Conservation (phyloP, 2,888 invertebrate genomes). For the Homarus gammarus region DNA sequence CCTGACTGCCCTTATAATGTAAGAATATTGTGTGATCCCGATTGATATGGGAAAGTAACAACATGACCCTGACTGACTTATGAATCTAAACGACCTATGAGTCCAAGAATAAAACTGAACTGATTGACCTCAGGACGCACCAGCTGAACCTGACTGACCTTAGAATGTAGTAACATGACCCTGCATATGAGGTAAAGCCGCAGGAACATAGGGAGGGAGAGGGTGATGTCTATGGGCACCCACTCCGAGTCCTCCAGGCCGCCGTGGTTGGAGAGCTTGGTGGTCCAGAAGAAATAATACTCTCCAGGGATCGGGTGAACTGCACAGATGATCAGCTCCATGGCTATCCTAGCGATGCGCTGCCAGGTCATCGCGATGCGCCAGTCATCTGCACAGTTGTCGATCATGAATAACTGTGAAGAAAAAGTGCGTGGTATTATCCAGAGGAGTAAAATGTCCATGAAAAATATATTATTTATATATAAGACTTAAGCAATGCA, state of each 20-base stretch:
- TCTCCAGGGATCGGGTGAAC: conserved; percentile 99
- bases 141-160: conserved; percentile 68
- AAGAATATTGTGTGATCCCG: too few species aligned
- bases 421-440: neutral
- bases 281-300: conserved; percentile 96
- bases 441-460: too few species aligned
- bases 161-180: conserved; percentile 98
- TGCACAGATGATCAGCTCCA: conserved; percentile 97
- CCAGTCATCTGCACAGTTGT: conserved; percentile 99
- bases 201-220: conserved; percentile 99
- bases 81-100: too few species aligned
- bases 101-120: too few species aligned
- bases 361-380: conserved; percentile 99
- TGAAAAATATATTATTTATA: too few species aligned
- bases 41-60: too few species aligned
- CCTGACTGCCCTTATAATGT: too few species aligned
- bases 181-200: conserved; percentile 99
- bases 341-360: conserved; percentile 93
- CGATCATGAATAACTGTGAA: conserved; percentile 98
- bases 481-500: too few species aligned
- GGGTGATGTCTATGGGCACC: conserved; percentile 97
- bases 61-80: too few species aligned
- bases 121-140: too few species aligned
- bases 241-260: conserved; percentile 81
- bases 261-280: conserved; percentile 94